Conservation (phyloP, 2,888 invertebrate species). For the Slavum lentiscoides region DNA sequence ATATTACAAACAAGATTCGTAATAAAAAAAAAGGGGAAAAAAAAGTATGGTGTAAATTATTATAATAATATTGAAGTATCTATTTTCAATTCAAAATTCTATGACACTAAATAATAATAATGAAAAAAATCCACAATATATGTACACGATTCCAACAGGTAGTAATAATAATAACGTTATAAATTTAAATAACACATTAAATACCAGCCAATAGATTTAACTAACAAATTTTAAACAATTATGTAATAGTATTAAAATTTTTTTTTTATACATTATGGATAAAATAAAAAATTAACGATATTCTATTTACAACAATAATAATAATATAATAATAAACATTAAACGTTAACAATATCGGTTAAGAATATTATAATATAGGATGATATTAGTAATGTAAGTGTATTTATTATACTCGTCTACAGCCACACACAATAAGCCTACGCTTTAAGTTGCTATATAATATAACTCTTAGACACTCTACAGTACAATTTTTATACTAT, state of each 20-base stretch:
- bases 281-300: constrained; percentile 29
- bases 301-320: constrained; percentile 44
- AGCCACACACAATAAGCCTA: constrained; percentile 30
- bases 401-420: constrained; percentile 18
- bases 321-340: too few species aligned
- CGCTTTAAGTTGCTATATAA: constrained; percentile 15
- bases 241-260: constrained; percentile 12
- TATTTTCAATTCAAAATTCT: constrained; percentile 33
- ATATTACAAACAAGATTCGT: neutral
- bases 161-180: constrained; percentile 35
- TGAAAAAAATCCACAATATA: neutral
- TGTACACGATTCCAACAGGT: constrained; percentile 28
- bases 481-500: constrained; percentile 20
- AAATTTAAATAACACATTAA: constrained; percentile 43
- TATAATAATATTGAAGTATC: constrained; percentile 31
- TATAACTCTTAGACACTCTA: constrained; percentile 27
- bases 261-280: constrained; percentile 6
- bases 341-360: too few species aligned
- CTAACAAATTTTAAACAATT: constrained; percentile 21
- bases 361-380: constrained; percentile 20
- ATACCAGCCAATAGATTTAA: constrained; percentile 1
- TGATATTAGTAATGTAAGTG: constrained; percentile 15
- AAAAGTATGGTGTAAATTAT: neutral
- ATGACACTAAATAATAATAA: constrained; percentile 9
- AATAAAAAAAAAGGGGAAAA: too few species aligned